Base-by-base conservation (phyloP, 2,888 invertebrate species). In the Stenichneumon culpator region DNA sequence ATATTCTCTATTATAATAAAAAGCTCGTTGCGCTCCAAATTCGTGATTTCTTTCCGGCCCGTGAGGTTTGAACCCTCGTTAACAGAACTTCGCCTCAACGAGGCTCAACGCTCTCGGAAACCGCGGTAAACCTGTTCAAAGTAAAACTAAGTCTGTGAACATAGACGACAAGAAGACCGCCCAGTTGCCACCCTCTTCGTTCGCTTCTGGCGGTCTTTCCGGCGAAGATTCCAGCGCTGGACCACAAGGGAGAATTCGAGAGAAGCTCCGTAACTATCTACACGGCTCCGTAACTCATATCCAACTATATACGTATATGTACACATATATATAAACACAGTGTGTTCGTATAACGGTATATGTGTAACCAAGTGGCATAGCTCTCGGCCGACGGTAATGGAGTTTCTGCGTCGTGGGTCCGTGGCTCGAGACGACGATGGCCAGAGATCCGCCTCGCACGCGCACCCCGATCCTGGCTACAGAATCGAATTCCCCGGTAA, bases 361-460 rank as follows among this genome's bases (percentile, higher is more conserved):
- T 16, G 16, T 52, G n/a, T 28, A 65, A 68, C 44, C 57, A 50
- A 67, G 47, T 22, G 65, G 67, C 72, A 44, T 25, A 67, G 67
- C 65, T 65, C 57, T 72, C 67, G 82, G 78, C 78, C 72, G 67
- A 78, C 65, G 79, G 69, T 86, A 86, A 85, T 86, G 86, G 86
- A 85, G 86, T 86, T 86, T 85, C 85, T 83, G 78, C 86, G 85
- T 87, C 86, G 85, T 83, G 78, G 78, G 36, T 74, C 60, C 75
- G 83, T 74, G 54, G 69, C 83, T 84, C 67, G 39, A 77, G 80
- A 68, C 28, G 75, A 77, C 70, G 80, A 72, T 39, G 70, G 25
- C 70, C 74, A 72, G 75, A 32, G 72, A 32, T 79, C 73, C 72
- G 70, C 47, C 57, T 47, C 75, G 70, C 79, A 54, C 75, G 78